phyloP scores from a whole-genome alignment of 2,888 invertebrate species.

The Ochlodes sylvanus region DNA sequence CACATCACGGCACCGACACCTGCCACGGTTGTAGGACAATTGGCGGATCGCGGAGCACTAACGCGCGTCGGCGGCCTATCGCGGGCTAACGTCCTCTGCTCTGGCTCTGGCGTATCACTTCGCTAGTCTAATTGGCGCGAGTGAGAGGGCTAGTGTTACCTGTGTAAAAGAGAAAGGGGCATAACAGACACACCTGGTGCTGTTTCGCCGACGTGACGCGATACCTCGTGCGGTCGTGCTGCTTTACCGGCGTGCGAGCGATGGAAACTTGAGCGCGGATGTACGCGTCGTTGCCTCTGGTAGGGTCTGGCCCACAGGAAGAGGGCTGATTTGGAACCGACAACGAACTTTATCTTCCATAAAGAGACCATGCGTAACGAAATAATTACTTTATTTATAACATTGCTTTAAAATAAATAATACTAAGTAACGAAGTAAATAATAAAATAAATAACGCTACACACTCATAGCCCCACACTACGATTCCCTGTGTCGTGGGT shows the following conservation, averaged over 20 bases:
- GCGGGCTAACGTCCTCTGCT: constrained; percentile 77
- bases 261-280: constrained; percentile 71
- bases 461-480: too few species aligned
- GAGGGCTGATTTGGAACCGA: constrained; percentile 48
- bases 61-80: constrained; percentile 65
- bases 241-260: constrained; percentile 51
- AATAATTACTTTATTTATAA: constrained; percentile 14
- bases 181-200: constrained; percentile 62
- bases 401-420: not conserved
- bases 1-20: constrained; percentile 72
- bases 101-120: constrained; percentile 46
- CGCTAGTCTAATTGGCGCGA: constrained; percentile 60
- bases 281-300: constrained; percentile 69
- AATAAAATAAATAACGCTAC: too few species aligned
- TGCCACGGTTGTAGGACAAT: constrained; percentile 58
- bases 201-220: constrained; percentile 57
- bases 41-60: constrained; percentile 47
- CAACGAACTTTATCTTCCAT: constrained; percentile 25
- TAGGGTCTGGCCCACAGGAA: constrained; percentile 63
- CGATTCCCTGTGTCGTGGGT: too few species aligned
- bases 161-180: constrained; percentile 67
- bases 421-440: too few species aligned
- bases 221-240: constrained; percentile 42
- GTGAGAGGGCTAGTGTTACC: constrained; percentile 64
- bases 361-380: constrained; percentile 45